Conservation (phyloP, 2,888 invertebrate genomes). For the Hanleya hanleyi region DNA sequence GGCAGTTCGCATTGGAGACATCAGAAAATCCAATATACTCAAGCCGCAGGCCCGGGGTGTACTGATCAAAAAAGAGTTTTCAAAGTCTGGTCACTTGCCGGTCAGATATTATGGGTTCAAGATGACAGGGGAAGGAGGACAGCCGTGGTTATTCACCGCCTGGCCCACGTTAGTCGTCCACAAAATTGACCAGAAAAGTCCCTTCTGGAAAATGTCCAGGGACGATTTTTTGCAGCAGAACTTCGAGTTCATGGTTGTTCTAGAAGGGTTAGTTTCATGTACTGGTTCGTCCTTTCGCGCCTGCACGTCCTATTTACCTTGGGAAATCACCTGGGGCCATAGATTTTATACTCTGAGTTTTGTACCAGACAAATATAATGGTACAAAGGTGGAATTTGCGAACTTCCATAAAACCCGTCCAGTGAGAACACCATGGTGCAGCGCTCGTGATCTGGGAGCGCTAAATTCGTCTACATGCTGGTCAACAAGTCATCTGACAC, state of each 20-base stretch:
- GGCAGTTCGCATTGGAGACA: constrained; percentile 73
- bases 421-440: constrained; percentile 35
- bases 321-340: constrained; percentile 51
- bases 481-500: too few relatives aligned
- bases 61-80: constrained; percentile 91
- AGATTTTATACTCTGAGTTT: constrained; percentile 39
- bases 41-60: constrained; percentile 95
- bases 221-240: constrained; percentile 90
- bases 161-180: constrained; percentile 98
- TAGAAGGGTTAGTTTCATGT: constrained; percentile 85
- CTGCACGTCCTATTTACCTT: constrained; percentile 48
- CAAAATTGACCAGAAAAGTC: constrained; percentile 90
- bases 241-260: constrained; percentile 94
- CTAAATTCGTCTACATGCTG: too few relatives aligned
- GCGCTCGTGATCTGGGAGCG: constrained; percentile 33
- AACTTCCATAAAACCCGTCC: constrained; percentile 38
- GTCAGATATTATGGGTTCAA: constrained; percentile 93
- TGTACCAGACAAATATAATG: constrained; percentile 15
- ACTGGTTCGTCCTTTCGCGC: constrained; percentile 51
- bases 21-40: constrained; percentile 66
- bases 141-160: constrained; percentile 94
- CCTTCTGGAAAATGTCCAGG: constrained; percentile 90
- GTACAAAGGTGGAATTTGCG: constrained; percentile 33
- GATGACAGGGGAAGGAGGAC: constrained; percentile 91
- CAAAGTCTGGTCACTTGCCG: constrained; percentile 92